Base-by-base conservation (phyloP, 2,797 vertebrate species). In the Dermochelys coriacea region DNA sequence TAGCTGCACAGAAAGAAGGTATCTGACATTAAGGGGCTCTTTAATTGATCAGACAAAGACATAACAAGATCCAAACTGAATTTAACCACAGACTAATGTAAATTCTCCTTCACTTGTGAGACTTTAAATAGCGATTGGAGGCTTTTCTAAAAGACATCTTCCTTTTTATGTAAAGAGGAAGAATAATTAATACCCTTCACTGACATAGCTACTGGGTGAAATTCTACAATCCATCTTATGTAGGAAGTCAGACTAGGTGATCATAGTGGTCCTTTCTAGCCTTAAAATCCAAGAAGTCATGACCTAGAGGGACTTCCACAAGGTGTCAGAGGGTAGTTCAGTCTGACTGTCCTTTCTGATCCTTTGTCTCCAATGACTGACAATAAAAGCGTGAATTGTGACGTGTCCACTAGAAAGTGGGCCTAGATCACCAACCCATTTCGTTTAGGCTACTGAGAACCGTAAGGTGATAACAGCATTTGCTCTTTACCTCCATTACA, bases 151-250 rank as follows among this genome's bases (percentile, higher is more conserved):
- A 45, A 45, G 71, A 74, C 18, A 21, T 74, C 41, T 74, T 74
- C 37, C 41, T 45, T 45, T 25, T 45, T 12, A 41, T 25, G 21
- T 45, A 6, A 74, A 74, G 74, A 45, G 11, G 41, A 23, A 41
- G 21, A 45, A 45, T 45, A 74, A 27, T 8, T 45, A 45, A 45
- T 8, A 77, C 52, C 19, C 85, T 68, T 89, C 61, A 8, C 84
- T 93, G 25, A 5, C 29, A 10, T 64, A 94, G 57, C 2, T 11
- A 84, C 29, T 29, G 50, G 19, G 87, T 34, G 34, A 85, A 49
- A 54, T 81, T 31, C 21, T 12, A 27, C 8, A n/a, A 19, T 15
- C 45, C 0, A 0, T 15, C 9, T 50, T 52, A 31, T 47, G 47
- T 3, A 21, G 37, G 71, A 75, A 75, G 71, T 45, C 23, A 47